phyloP scores from a whole-genome alignment of 2,113 vertebrate genomes.

The Notothenia coriiceps region DNA sequence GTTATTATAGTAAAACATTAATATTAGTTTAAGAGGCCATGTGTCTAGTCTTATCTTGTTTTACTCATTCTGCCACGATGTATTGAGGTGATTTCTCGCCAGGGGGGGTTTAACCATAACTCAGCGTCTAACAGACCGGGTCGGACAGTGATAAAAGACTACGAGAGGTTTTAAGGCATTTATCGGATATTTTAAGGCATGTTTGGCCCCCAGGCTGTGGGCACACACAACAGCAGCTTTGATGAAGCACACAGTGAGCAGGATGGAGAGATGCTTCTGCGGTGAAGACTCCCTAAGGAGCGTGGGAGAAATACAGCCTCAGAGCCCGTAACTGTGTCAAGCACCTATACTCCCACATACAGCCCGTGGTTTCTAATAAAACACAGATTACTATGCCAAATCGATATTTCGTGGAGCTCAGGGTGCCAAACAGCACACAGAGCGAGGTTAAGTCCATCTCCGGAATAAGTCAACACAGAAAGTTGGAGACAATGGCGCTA shows the following conservation, averaged over 20 bases:
- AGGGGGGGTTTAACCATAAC: not conserved
- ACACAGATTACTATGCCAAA: conserved; percentile 48
- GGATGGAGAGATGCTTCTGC: conserved; percentile 61
- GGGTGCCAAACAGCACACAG: conserved; percentile 23
- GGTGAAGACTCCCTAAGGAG: conserved; percentile 57
- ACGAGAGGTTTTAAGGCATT: not conserved
- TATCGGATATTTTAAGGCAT: conserved; percentile 6
- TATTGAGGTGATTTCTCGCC: not conserved
- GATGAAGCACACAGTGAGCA: conserved; percentile 32
- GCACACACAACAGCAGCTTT: conserved; percentile 32
- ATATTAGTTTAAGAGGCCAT: too few species aligned
- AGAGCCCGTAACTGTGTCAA: conserved; percentile 66
- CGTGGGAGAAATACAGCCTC: conserved; percentile 76
- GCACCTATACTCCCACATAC: conserved; percentile 71
- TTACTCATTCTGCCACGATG: not conserved
- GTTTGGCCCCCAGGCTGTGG: conserved; percentile 10
- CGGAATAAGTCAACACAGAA: not conserved
- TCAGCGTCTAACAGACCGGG: not conserved
- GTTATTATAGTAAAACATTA: too few species aligned
- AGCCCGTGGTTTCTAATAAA: conserved; percentile 61
- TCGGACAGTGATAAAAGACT: not conserved
- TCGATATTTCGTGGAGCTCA: conserved; percentile 57
- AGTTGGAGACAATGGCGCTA: not conserved
- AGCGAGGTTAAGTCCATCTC: not conserved
- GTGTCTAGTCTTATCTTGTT: too few species aligned